These are phyloP conservation scores for Bombus vancouverensis DNA, from an alignment of 1,140 invertebrate species.

Conservation along the genomic window DNA sequence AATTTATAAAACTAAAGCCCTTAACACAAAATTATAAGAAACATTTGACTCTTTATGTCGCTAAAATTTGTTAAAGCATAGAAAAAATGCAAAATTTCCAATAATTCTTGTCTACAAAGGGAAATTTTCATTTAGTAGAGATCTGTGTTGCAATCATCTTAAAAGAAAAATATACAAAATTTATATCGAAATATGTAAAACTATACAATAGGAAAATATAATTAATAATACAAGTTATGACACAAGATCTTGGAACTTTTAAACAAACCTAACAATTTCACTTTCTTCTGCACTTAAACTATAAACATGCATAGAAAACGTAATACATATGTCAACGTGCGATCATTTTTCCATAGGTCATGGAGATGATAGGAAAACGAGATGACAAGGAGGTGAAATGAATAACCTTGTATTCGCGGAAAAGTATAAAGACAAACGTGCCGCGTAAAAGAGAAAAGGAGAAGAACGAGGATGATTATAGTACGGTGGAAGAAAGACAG, in stretches of 20 bases:
- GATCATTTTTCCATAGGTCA: constrained; percentile 1
- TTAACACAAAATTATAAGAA: background rate
- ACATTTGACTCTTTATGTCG: background rate
- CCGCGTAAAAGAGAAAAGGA: constrained; percentile 14
- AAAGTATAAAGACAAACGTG: constrained; percentile 23
- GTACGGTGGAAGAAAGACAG: background rate
- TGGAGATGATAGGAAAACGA: background rate
- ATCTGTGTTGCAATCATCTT: background rate
- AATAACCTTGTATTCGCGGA: constrained; percentile 26
- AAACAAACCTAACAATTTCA: background rate
- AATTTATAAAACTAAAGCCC: background rate
- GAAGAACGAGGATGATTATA: constrained; percentile 13
- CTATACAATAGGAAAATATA: background rate
- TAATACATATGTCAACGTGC: constrained; percentile 34
- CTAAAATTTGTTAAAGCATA: background rate
- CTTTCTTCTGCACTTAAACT: background rate
- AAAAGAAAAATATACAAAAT: background rate
- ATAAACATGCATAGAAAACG: background rate
- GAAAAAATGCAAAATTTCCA: background rate
- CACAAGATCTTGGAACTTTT: background rate
- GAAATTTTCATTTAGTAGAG: background rate
- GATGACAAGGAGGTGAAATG: constrained; percentile 25
- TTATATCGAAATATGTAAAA: background rate
- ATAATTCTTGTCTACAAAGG: background rate
- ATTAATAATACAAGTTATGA: background rate